These are phyloP conservation scores for Gadopsis marmoratus DNA, from an alignment of 2,797 vertebrate genomes.

Conservation along the genomic window DNA sequence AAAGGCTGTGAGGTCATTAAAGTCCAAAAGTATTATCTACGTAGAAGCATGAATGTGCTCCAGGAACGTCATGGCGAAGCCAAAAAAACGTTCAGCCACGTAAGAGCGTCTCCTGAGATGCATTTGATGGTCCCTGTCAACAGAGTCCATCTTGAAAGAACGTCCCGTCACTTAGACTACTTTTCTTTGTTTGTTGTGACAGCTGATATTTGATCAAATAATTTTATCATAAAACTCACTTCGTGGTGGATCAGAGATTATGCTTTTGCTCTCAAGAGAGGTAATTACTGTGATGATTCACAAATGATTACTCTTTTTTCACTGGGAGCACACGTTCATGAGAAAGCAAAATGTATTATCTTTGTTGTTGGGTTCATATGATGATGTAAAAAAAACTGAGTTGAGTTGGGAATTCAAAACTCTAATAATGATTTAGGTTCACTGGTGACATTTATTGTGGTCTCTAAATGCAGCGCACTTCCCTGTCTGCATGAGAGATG, in stretches of 20 bases:
- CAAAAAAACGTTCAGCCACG: neutral
- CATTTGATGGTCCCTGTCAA: too few relatives aligned
- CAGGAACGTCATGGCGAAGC: neutral
- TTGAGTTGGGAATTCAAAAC: neutral
- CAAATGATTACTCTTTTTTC: neutral
- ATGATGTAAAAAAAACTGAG: constrained; percentile 2
- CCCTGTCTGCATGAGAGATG: constrained; percentile 54
- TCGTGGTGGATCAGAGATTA: neutral
- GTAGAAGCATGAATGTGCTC: neutral
- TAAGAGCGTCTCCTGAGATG: too few relatives aligned
- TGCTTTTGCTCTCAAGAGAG: neutral
- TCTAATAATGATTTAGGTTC: constrained; percentile 35
- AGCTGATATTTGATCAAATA: neutral
- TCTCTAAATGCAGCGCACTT: constrained; percentile 46
- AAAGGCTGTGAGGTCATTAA: neutral
- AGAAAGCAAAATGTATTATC: neutral
- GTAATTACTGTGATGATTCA: neutral
- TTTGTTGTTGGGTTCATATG: neutral
- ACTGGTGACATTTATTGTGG: constrained; percentile 39
- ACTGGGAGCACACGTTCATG: neutral
- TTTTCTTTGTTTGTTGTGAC: neutral
- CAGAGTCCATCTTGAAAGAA: too few relatives aligned
- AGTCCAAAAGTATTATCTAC: constrained; percentile 9
- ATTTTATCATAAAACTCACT: neutral
- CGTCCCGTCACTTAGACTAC: neutral